Evolutionary conservation across 2,113 vertebrate genomes (phyloP), one percentile per base, ranked within the genome.

Genomic region (Semicossyphus pulcher): DNA sequence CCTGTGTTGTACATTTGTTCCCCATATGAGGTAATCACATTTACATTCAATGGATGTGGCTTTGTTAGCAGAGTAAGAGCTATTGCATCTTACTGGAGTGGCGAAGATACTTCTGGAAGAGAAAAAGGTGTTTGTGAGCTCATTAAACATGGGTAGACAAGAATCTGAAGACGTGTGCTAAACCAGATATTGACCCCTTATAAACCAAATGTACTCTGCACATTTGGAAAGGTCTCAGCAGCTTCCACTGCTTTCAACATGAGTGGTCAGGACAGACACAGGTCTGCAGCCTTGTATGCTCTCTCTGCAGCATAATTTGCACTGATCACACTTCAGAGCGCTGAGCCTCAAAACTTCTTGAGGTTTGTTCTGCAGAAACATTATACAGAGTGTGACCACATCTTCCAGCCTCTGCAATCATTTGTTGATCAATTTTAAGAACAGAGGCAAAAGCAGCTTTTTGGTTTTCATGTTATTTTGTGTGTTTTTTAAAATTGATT

Each of bases 261-360:
- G 44, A 62, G 66, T 31, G 61, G 44, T 67, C 45, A 42, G 41
- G n/a, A 39, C 42, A 15, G 57, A 11, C 34, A 4, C 37, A 31
- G 15, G 26, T 41, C 29, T 16, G 16, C 26, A 41, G 20, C 6
- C 39, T 54, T 67, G 54, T 57, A 54, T 28, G n/a, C n/a, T n/a
- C n/a, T n/a, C n/a, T 48, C 28, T 42, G 66, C 66, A 53, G 41
- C 56, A 67, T 57, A 57, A 72, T 62, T 49, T 54, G 49, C 12
- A 7, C 48, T 26, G 51, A 42, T 72, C 21, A 36, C n/a, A n/a
- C n/a, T n/a, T 71, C 57, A 18, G 54, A 47, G 20, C 41, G 18
- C 31, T 1, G 0, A 20, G 41, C 48, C 32, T 18, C 48, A 8
- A n/a, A 49, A 36, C 0, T 48, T 53, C 60, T 37, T 31, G 44